phyloP scores from a whole-genome alignment of 2,113 vertebrate genomes.

The Deroptyus accipitrinus region DNA sequence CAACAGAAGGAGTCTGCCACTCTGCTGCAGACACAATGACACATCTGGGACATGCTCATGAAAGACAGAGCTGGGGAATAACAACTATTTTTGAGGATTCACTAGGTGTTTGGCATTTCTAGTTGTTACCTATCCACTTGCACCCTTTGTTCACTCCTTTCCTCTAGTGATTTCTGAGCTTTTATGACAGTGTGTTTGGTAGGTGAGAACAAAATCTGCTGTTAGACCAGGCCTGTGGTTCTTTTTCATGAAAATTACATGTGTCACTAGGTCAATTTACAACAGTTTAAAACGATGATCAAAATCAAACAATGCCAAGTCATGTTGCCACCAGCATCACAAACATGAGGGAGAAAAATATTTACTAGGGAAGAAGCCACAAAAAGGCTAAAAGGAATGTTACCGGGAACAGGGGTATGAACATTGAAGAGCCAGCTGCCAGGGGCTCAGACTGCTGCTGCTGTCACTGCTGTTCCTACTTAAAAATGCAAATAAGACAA shows the following conservation, averaged over 20 bases:
- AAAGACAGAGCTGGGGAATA: slow-evolving; percentile 7
- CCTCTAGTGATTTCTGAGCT: neutral
- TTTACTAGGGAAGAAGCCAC: neutral
- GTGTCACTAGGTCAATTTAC: neutral
- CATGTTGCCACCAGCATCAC: neutral
- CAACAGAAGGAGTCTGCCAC: neutral
- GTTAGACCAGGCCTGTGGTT: neutral
- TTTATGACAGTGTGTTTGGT: neutral
- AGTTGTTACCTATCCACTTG: neutral
- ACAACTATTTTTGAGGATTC: neutral
- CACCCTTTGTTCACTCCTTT: neutral
- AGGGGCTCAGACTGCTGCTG: accelerated
- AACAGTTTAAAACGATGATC: neutral
- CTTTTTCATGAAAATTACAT: neutral
- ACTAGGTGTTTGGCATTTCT: neutral
- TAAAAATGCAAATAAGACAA: neutral
- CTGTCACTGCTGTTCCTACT: neutral
- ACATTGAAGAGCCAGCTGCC: neutral
- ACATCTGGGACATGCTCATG: neutral
- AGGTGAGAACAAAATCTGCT: neutral
- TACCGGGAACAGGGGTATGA: neutral
- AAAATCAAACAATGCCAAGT: neutral
- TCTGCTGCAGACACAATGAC: neutral
- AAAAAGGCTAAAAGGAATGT: neutral
- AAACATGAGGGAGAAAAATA: neutral